A percentile compares a stretch with the other conserved stretches of the same genome.
phyloP scores from a whole-genome alignment of 2,797 vertebrate species.

The Platalea minor region DNA sequence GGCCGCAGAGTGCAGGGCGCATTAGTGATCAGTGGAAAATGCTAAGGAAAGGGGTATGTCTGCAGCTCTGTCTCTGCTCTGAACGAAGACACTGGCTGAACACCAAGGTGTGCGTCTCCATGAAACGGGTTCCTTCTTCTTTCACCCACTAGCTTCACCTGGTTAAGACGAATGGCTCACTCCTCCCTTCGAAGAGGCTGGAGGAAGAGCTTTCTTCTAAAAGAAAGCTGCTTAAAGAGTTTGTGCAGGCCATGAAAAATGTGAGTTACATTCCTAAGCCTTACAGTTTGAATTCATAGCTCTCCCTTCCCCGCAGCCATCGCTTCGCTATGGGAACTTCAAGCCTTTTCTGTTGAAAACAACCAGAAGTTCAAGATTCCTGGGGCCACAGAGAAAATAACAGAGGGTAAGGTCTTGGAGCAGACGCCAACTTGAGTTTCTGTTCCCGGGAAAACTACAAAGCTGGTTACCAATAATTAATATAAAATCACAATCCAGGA shows the following conservation, averaged over 20 bases:
- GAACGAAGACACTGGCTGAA: not conserved
- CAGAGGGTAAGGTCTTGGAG: accelerated
- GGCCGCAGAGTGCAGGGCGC: not conserved
- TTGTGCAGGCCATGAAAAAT: not conserved
- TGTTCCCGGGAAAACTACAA: not conserved
- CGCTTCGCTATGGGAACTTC: not conserved
- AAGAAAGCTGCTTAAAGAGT: not conserved
- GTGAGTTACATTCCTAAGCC: not conserved
- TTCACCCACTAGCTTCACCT: not conserved
- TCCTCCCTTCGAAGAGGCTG: not conserved
- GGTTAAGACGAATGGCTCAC: not conserved
- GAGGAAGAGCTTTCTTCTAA: not conserved
- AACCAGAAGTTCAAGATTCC: not conserved
- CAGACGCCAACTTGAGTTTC: not conserved
- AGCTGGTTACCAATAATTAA: not conserved
- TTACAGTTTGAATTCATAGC: not conserved
- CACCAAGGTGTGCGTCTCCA: too few relatives aligned
- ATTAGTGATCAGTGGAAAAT: not conserved
- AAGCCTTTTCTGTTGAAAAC: not conserved
- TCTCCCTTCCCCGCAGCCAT: not conserved
- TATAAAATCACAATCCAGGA: not conserved
- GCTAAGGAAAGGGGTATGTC: not conserved
- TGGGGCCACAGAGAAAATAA: not conserved
- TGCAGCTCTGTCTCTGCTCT: not conserved
- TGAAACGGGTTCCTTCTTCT: not conserved